These are phyloP conservation scores for Agrypnus murinus DNA, from an alignment of 2,888 invertebrate species.

Conservation along the genomic window DNA sequence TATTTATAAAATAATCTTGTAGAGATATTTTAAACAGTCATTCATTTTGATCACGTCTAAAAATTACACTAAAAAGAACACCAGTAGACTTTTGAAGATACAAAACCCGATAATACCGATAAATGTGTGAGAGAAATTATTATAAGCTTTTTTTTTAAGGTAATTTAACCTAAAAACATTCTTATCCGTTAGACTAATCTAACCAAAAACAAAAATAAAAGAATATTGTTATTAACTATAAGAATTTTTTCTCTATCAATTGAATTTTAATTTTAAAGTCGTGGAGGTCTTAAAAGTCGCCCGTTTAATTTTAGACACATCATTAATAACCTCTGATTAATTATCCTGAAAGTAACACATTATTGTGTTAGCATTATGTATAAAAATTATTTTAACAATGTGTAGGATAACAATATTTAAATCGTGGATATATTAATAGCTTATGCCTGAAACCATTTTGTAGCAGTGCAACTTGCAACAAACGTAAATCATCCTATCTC, in stretches of 20 bases:
- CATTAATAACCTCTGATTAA: slow-evolving; percentile 40
- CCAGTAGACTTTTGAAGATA: not conserved
- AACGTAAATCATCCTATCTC: slow-evolving; percentile 41
- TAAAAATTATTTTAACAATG: slow-evolving; percentile 31
- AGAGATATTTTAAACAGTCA: not conserved
- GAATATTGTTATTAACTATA: not conserved
- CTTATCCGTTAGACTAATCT: not conserved
- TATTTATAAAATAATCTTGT: slow-evolving; percentile 1
- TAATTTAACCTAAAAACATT: not conserved
- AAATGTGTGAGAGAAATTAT: not conserved
- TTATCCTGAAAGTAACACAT: slow-evolving; percentile 15
- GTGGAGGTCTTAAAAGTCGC: slow-evolving; percentile 21
- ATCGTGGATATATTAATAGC: slow-evolving; percentile 35
- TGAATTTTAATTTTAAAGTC: slow-evolving; percentile 29
- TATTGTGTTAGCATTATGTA: slow-evolving; percentile 32
- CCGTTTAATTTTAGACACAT: slow-evolving; percentile 38
- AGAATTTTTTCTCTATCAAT: slow-evolving; percentile 32
- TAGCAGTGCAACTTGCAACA: slow-evolving; percentile 26
- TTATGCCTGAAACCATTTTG: slow-evolving; percentile 22
- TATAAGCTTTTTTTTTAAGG: too few species aligned
- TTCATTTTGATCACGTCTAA: not conserved
- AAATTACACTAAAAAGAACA: not conserved
- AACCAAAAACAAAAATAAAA: not conserved
- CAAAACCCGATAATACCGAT: not conserved
- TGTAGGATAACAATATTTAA: slow-evolving; percentile 36